A percentile compares a stretch with the other conserved stretches of the same genome.
Evolutionary conservation across 2,888 invertebrate genomes (phyloP).

Genomic region (Lycophotia porphyrea): DNA sequence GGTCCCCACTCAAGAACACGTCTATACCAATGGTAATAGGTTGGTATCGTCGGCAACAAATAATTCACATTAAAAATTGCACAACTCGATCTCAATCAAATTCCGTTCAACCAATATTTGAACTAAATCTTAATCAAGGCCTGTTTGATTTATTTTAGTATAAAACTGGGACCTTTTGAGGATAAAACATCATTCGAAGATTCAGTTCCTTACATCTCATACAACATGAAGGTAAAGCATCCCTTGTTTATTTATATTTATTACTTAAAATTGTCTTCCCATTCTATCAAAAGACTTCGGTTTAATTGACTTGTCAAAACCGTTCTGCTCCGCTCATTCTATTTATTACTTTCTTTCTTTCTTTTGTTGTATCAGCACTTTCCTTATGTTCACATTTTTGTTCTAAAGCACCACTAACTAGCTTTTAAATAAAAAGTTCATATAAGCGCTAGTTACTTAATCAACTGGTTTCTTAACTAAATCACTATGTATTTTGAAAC

Average conservation of each 20-base stretch:
- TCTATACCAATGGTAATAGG: not conserved
- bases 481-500: not conserved
- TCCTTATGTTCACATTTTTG: not conserved
- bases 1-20: not conserved
- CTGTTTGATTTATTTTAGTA: conserved; percentile 77
- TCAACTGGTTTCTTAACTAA: not conserved
- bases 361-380: not conserved
- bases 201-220: conserved; percentile 78
- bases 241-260: conserved; percentile 3
- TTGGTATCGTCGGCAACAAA: not conserved
- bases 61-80: conserved; percentile 6
- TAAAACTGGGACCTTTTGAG: conserved; percentile 72
- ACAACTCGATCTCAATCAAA: conserved; percentile 59
- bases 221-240: conserved; percentile 82
- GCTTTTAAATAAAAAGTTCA: not conserved
- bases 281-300: not conserved
- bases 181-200: conserved; percentile 74
- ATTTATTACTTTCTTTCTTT: not conserved
- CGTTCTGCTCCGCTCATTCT: not conserved
- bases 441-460: not conserved
- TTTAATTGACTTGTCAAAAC: not conserved
- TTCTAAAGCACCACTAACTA: not conserved
- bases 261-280: not conserved
- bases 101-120: conserved; percentile 64
- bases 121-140: conserved; percentile 64